A percentile compares a stretch with the other conserved stretches of the same genome.
phyloP scores from a whole-genome alignment of 2,113 vertebrate species.

The Bufo gargarizans region DNA sequence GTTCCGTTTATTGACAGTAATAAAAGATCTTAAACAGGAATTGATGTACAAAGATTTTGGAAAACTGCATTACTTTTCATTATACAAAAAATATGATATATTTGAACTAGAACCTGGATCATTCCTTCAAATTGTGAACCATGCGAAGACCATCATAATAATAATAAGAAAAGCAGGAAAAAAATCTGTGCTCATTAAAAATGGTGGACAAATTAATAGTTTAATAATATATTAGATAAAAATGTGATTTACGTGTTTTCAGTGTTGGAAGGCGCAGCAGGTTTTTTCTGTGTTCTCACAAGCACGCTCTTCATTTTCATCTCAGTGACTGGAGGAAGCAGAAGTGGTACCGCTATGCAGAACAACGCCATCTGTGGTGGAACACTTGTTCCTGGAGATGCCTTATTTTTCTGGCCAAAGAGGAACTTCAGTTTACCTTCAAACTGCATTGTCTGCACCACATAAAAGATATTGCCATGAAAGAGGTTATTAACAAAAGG shows the following conservation, averaged over 20 bases:
- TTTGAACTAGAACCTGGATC: no score
- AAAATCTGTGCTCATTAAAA: neutral
- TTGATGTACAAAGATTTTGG: no score
- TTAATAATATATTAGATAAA: conserved; percentile 20
- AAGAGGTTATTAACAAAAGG: conserved; percentile 18
- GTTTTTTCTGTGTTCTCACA: conserved; percentile 82
- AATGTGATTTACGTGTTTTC: conserved; percentile 68
- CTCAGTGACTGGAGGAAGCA: conserved; percentile 83
- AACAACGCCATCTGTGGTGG: conserved; percentile 90
- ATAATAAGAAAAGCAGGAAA: no score
- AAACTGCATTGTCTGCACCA: conserved; percentile 92
- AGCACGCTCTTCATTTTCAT: conserved; percentile 84
- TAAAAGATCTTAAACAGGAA: no score
- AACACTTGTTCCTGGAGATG: conserved; percentile 73
- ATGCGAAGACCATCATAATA: no score
- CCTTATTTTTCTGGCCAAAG: conserved; percentile 91
- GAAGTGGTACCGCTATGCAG: conserved; percentile 86
- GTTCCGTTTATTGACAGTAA: no score
- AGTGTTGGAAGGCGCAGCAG: conserved; percentile 60
- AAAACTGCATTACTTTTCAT: no score
- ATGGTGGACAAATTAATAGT: neutral
- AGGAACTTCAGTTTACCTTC: conserved; percentile 93
- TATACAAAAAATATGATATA: no score
- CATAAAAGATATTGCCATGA: neutral
- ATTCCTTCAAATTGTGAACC: no score